Evolutionary conservation across 2,888 invertebrate species (phyloP).

Genomic region (Drosophila gaucha): DNA sequence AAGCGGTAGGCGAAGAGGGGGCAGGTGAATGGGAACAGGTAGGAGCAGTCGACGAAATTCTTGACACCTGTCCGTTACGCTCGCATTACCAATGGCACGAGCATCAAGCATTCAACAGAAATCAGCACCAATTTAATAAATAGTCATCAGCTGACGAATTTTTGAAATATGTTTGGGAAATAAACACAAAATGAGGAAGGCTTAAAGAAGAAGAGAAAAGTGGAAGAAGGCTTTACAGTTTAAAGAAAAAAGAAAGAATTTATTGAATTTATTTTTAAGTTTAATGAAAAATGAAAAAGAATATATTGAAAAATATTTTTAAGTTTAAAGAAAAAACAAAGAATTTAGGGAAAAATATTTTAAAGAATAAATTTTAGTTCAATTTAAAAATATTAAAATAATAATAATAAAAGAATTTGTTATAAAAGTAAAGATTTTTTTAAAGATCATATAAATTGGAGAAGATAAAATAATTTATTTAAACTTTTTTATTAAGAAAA

Average conservation of each 20-base stretch:
- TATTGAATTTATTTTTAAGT: no score
- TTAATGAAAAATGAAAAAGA: no score
- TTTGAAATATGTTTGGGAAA: not conserved
- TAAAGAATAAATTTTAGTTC: no score
- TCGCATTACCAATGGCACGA: conserved; percentile 49
- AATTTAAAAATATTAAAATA: no score
- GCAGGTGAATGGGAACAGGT: not conserved
- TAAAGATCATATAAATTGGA: no score
- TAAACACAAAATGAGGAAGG: not conserved
- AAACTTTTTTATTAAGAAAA: not conserved
- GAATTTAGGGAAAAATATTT: no score
- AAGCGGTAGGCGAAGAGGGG: not conserved
- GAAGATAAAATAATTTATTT: not conserved
- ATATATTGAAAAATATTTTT: no score
- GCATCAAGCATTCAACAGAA: conserved; percentile 12
- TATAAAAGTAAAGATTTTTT: no score
- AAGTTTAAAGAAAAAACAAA: no score
- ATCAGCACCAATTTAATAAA: conserved; percentile 20
- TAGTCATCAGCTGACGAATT: conserved; percentile 5
- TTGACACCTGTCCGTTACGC: conserved; percentile 54
- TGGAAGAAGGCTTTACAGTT: not conserved
- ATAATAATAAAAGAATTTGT: no score
- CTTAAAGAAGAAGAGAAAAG: no score
- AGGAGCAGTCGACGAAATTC: conserved; percentile 27
- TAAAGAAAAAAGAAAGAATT: no score